phyloP scores from a whole-genome alignment of 2,113 vertebrate species.

The Hypomesus transpacificus region DNA sequence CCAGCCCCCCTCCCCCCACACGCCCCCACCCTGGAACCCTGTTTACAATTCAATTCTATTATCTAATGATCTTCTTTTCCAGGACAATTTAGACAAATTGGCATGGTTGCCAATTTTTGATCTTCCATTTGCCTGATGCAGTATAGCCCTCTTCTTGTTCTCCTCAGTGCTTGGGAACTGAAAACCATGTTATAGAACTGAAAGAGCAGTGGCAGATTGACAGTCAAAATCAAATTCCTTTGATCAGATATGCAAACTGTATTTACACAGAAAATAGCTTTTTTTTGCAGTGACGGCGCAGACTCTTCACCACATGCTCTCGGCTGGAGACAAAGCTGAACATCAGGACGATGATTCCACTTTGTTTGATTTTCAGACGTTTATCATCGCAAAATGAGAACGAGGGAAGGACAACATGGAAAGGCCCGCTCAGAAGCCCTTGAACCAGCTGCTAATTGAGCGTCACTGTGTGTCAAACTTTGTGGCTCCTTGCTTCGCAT shows the following conservation, averaged over 20 bases:
- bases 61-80: too few species aligned
- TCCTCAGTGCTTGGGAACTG: not conserved
- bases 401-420: not conserved
- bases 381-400: not conserved
- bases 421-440: too few species aligned
- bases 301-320: conserved; percentile 7
- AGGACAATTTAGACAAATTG: too few species aligned
- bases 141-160: too few species aligned
- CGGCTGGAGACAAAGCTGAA: conserved; percentile 1
- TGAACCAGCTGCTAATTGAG: too few species aligned
- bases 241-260: conserved; percentile 31
- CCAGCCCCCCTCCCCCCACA: too few species aligned
- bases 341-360: not conserved
- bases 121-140: too few species aligned
- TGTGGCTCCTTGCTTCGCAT: too few species aligned
- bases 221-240: not conserved
- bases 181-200: not conserved
- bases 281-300: conserved; percentile 7
- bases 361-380: not conserved
- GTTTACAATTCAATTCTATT: too few species aligned
- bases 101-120: too few species aligned
- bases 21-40: too few species aligned
- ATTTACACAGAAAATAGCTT: conserved; percentile 17
- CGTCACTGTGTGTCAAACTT: too few species aligned
- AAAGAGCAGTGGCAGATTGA: not conserved